Evolutionary conservation across 2,797 vertebrate genomes (phyloP).

Genomic region (Periparus ater): DNA sequence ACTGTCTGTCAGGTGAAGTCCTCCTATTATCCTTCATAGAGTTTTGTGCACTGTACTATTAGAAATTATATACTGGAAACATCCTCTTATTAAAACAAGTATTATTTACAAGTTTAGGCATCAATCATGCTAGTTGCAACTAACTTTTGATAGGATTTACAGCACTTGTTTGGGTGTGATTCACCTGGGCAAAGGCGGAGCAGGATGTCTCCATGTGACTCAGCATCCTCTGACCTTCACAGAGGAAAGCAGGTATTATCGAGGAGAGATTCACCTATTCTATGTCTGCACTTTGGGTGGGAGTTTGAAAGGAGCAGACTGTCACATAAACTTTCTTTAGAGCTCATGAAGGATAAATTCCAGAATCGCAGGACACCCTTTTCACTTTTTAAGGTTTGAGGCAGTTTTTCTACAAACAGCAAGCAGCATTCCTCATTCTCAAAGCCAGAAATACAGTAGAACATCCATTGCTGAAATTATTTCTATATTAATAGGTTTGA

Average conservation of each 20-base stretch:
- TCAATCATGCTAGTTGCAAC: neutral
- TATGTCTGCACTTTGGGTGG: neutral
- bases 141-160: neutral
- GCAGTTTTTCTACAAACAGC: conserved; percentile 30
- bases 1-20: neutral
- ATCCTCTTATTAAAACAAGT: neutral
- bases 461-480: neutral
- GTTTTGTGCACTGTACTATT: neutral
- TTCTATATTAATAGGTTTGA: neutral
- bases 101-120: neutral
- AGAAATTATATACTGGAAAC: neutral
- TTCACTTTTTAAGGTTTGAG: neutral
- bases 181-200: neutral
- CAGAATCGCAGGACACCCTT: neutral
- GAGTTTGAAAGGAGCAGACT: neutral
- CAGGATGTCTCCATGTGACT: neutral
- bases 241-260: neutral
- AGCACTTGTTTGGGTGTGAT: neutral
- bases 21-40: neutral
- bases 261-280: neutral
- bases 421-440: conserved; percentile 8
- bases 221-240: neutral
- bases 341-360: neutral
- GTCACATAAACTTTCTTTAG: neutral
- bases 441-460: neutral